phyloP scores from a whole-genome alignment of 2,113 vertebrate genomes.

The Numida meleagris region DNA sequence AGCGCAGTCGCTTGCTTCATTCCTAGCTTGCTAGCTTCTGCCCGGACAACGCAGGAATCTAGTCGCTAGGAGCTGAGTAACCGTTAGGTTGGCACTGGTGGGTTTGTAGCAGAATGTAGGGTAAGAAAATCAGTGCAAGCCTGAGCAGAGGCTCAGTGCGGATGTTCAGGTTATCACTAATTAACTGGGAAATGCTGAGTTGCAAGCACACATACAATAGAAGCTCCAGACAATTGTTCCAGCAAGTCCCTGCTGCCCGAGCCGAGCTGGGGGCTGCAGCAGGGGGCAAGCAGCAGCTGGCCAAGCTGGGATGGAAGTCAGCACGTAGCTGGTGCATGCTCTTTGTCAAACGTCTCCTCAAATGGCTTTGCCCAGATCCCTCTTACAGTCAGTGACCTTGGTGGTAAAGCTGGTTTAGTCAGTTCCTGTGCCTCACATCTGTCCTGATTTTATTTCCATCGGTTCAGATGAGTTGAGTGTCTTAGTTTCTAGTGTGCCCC shows the following conservation, averaged over 20 bases:
- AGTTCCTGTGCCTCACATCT: neutral
- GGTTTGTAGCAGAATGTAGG: neutral
- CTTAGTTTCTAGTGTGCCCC: neutral
- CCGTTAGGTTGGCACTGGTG: neutral
- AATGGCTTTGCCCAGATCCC: neutral
- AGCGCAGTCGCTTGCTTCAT: neutral
- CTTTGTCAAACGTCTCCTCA: neutral
- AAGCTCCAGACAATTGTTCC: neutral
- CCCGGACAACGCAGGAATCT: neutral
- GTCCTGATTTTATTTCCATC: neutral
- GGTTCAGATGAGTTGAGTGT: neutral
- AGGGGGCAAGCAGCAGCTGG: neutral
- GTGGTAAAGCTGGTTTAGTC: neutral
- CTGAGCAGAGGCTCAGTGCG: fast-evolving
- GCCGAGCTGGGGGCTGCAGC: neutral
- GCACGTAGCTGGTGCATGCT: neutral
- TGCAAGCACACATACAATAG: fast-evolving
- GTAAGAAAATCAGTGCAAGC: neutral
- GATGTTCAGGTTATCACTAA: neutral
- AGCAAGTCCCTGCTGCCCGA: neutral
- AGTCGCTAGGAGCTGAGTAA: neutral
- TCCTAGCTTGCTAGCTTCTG: neutral
- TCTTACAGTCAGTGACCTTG: neutral
- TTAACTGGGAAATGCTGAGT: neutral
- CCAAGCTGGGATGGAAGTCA: neutral